Conservation (phyloP, 1,140 invertebrate genomes). For the Drosophila mojavensis region DNA sequence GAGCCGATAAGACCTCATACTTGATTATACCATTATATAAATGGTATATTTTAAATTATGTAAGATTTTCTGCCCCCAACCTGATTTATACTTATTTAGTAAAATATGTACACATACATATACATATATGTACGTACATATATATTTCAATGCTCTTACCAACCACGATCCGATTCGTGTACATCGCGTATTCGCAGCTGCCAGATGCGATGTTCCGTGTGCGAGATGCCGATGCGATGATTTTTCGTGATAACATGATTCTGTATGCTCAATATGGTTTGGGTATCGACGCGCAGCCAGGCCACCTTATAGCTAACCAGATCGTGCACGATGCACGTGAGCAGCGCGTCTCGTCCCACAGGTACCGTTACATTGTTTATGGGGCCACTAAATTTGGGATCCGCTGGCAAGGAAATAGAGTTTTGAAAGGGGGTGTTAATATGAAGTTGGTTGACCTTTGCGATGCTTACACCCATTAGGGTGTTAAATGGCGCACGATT, state of each 20-base stretch:
- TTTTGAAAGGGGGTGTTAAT: neutral
- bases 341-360: slow-evolving; percentile 90
- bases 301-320: slow-evolving; percentile 92
- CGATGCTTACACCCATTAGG: slow-evolving; percentile 52
- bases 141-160: slow-evolving; percentile 69
- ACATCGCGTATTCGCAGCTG: slow-evolving; percentile 93
- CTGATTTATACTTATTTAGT: too few species aligned
- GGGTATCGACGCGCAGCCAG: slow-evolving; percentile 94
- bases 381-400: slow-evolving; percentile 91
- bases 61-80: too few species aligned
- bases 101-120: too few species aligned
- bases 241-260: slow-evolving; percentile 95
- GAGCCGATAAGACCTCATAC: too few species aligned
- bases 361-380: slow-evolving; percentile 92
- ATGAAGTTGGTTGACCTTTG: slow-evolving; percentile 54
- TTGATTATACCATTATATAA: too few species aligned
- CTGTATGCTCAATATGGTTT: slow-evolving; percentile 95
- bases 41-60: too few species aligned
- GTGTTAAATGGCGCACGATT: slow-evolving; percentile 57
- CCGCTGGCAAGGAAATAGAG: slow-evolving; percentile 62
- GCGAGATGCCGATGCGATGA: slow-evolving; percentile 91
- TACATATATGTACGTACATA: too few species aligned
- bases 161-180: slow-evolving; percentile 90
- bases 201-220: slow-evolving; percentile 93
- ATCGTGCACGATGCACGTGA: slow-evolving; percentile 92